A percentile compares a stretch with the other conserved stretches of the same genome.
Conservation (phyloP, 2,888 invertebrate genomes). For the Andrena hattorfiana region DNA sequence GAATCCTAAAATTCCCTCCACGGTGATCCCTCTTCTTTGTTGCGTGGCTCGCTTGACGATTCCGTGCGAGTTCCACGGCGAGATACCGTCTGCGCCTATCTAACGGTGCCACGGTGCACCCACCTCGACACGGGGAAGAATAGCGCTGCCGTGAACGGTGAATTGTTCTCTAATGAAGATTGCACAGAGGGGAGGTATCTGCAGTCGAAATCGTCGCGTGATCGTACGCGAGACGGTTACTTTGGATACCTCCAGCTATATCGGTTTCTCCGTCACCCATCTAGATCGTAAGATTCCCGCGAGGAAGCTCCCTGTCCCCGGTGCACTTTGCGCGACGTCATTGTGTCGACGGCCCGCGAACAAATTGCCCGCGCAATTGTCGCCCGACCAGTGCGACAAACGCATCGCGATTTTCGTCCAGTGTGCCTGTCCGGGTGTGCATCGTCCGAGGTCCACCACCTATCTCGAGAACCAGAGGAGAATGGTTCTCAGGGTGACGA, state of each 20-base stretch:
- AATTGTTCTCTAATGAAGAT: slow-evolving; percentile 11
- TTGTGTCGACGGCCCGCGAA: slow-evolving; percentile 49
- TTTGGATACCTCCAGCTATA: slow-evolving; percentile 48
- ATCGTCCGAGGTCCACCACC: slow-evolving; percentile 47
- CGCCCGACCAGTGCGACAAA: slow-evolving; percentile 72
- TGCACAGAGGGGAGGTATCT: not conserved
- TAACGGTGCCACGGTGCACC: slow-evolving; percentile 38
- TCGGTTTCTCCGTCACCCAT: slow-evolving; percentile 56
- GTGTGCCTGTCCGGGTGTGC: not conserved
- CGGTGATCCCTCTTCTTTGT: slow-evolving; percentile 38
- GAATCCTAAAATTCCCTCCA: slow-evolving; percentile 66
- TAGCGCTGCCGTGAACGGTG: not conserved
- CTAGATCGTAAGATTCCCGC: slow-evolving; percentile 28
- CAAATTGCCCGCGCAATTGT: slow-evolving; percentile 78
- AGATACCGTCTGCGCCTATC: slow-evolving; percentile 19
- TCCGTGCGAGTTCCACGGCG: slow-evolving; percentile 28
- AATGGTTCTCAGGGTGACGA: slow-evolving; percentile 50
- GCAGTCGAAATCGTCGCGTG: no score
- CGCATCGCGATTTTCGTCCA: slow-evolving; percentile 65
- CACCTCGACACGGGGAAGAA: slow-evolving; percentile 3
- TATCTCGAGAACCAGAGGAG: slow-evolving; percentile 42
- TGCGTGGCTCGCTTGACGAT: slow-evolving; percentile 43
- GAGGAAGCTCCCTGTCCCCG: slow-evolving; percentile 13
- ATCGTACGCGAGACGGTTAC: no score
- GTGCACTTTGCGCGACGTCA: slow-evolving; percentile 43